phyloP scores from a whole-genome alignment of 2,888 invertebrate genomes.

The Ditula angustiorana region DNA sequence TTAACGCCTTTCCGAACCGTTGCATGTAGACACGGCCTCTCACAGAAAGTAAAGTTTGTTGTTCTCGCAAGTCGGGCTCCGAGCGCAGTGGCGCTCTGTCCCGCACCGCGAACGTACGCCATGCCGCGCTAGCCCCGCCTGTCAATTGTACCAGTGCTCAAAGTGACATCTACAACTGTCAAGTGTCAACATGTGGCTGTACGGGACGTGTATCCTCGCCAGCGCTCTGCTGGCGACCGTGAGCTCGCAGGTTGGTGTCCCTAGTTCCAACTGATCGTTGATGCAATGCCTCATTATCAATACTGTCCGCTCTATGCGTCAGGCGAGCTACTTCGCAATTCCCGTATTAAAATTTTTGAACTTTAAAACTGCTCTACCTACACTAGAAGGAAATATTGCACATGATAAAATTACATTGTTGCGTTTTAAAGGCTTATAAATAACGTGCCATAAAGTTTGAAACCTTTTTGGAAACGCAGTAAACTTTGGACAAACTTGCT shows the following conservation, averaged over 20 bases:
- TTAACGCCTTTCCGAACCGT: neutral
- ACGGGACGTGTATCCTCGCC: constrained; percentile 62
- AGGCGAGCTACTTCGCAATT: constrained; percentile 19
- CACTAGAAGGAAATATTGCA: neutral
- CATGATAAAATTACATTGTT: neutral
- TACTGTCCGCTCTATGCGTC: constrained; percentile 38
- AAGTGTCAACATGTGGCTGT: constrained; percentile 66
- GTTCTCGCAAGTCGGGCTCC: constrained; percentile 58
- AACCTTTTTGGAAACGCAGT: neutral
- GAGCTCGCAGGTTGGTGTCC: constrained; percentile 64
- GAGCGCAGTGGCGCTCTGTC: constrained; percentile 72
- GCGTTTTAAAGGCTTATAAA: neutral
- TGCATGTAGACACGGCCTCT: constrained; percentile 68
- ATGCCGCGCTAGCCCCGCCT: constrained; percentile 68
- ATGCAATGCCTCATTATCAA: constrained; percentile 37
- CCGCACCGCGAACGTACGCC: constrained; percentile 71
- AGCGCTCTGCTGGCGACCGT: constrained; percentile 63
- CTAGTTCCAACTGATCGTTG: constrained; percentile 33
- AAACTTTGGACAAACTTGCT: constrained; percentile 1
- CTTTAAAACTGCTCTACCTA: constrained; percentile 11
- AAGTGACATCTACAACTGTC: constrained; percentile 43
- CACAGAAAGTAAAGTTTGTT: constrained; percentile 81
- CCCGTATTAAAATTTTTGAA: constrained; percentile 23
- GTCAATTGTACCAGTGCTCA: constrained; percentile 52
- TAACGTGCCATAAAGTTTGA: constrained; percentile 13